Evolutionary conservation across 2,888 invertebrate species (phyloP).

Genomic region (Spialia ferax): DNA sequence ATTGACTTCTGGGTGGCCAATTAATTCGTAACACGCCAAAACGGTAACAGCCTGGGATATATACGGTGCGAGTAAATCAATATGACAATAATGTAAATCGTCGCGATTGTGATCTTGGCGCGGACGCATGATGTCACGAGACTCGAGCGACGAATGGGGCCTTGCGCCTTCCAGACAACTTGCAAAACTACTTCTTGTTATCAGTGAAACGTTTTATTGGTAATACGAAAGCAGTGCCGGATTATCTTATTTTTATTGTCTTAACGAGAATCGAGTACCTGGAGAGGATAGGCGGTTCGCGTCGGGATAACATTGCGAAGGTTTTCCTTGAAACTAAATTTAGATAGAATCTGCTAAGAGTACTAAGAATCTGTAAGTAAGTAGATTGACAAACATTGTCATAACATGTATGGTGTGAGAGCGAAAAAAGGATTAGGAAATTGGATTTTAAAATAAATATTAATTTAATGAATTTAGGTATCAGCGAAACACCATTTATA

Average conservation of each 20-base stretch:
- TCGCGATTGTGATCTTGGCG: slow-evolving; percentile 75
- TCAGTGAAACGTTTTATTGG: slow-evolving; percentile 7
- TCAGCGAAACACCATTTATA: too few relatives aligned
- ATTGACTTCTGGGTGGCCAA: slow-evolving; percentile 64
- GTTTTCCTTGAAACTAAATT: background rate
- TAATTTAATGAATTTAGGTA: too few relatives aligned
- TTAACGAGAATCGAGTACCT: background rate
- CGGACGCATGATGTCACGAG: slow-evolving; percentile 73
- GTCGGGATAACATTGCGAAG: background rate
- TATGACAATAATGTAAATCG: slow-evolving; percentile 79
- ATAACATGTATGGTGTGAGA: too few relatives aligned
- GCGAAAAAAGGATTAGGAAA: too few relatives aligned
- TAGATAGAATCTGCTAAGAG: too few relatives aligned
- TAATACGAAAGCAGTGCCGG: background rate
- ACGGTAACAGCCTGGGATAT: slow-evolving; percentile 56
- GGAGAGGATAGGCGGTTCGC: background rate
- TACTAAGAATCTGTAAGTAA: too few relatives aligned
- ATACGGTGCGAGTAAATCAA: slow-evolving; percentile 68
- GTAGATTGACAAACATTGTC: too few relatives aligned
- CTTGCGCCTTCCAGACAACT: slow-evolving; percentile 24
- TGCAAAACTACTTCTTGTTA: slow-evolving; percentile 24
- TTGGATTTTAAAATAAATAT: too few relatives aligned
- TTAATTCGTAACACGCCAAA: slow-evolving; percentile 66
- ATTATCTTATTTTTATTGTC: background rate
- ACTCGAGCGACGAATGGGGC: slow-evolving; percentile 15